Evolutionary conservation across 2,113 vertebrate genomes (phyloP).

Genomic region (Lycocorax pyrrhopterus): DNA sequence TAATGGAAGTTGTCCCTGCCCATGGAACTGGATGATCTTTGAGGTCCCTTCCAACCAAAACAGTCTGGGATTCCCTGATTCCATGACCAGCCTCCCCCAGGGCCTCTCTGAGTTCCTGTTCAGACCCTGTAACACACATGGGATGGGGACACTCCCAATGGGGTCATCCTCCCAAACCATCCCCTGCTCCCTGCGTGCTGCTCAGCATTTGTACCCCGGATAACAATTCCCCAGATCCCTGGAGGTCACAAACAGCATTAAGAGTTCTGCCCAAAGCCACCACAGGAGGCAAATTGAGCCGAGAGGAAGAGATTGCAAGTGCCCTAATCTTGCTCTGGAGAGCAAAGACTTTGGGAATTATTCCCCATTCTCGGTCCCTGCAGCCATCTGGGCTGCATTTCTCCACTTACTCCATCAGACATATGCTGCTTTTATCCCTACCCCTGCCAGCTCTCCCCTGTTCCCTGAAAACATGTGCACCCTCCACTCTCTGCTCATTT

Average conservation of each 20-base stretch:
- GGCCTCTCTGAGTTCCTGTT: accelerated
- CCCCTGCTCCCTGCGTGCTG: neutral
- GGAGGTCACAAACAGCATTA: neutral
- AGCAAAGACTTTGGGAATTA: neutral
- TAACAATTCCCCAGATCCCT: neutral
- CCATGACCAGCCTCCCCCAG: neutral
- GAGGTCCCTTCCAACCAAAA: neutral
- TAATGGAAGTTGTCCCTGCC: neutral
- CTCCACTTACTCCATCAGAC: neutral
- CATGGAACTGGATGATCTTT: neutral
- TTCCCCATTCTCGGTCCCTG: neutral
- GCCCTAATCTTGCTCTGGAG: neutral
- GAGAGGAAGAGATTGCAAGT: neutral
- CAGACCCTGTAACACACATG: accelerated
- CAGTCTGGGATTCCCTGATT: neutral
- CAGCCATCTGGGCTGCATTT: conserved; percentile 63
- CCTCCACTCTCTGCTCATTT: neutral
- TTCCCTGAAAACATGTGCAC: neutral
- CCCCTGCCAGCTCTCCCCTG: conserved; percentile 3
- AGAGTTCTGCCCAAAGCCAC: neutral
- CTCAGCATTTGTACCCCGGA: neutral
- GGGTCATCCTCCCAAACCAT: neutral
- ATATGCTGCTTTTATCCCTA: conserved; percentile 29
- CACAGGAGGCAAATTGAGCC: neutral
- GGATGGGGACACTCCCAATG: neutral